Base-by-base conservation (phyloP, 2,797 vertebrate genomes). In the Scleropages formosus region DNA sequence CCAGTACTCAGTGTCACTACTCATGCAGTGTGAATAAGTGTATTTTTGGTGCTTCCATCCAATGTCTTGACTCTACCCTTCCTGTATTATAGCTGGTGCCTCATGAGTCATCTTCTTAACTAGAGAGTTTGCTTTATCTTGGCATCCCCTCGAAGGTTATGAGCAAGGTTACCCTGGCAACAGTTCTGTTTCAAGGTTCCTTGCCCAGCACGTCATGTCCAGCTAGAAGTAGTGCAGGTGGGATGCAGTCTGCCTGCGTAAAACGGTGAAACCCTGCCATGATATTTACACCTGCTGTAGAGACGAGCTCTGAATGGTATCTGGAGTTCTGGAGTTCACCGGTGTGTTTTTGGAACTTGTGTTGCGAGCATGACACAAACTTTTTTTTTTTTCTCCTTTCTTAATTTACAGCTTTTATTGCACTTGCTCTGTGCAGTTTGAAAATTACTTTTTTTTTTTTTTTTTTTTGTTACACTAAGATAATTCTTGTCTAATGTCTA, bases 41-140 rank as follows among this genome's bases (percentile, higher is more conserved):
- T 58, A 9, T 58, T n/a, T 58, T 12, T 3, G 53, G 13, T 12
- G 12, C 51, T 71, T 49, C 31, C 31, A 39, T 24, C 49, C 53
- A 26, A 71, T 24, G 27, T n/a, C 27, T 11, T 1, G 18, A 24
- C 53, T 12, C 56, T 58, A 15, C 24, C 22, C 16, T 16, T 58
- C 8, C 27, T 71, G 47, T 31, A 8, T 22, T 22, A 16, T 26
- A 22, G 11, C 24, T 27, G 18, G 56, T 20, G 16, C 58, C 7
- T 46, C 13, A 20, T 72, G 70, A 72, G 53, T 72, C 70, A 72
- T 46, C 4, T 72, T 18, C 72, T 39, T 60, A 70, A 72, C 70
- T 61, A 15, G 27, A 16, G 15, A 8, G 49, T 58, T n/a, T 72
- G 51, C 26, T 70, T 60, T 56, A 13, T 72, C 12, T 20, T 24